A percentile compares a stretch with the other conserved stretches of the same genome.
These are phyloP conservation scores for Athalia rosae DNA, from an alignment of 2,888 invertebrate species.

Conservation along the genomic window DNA sequence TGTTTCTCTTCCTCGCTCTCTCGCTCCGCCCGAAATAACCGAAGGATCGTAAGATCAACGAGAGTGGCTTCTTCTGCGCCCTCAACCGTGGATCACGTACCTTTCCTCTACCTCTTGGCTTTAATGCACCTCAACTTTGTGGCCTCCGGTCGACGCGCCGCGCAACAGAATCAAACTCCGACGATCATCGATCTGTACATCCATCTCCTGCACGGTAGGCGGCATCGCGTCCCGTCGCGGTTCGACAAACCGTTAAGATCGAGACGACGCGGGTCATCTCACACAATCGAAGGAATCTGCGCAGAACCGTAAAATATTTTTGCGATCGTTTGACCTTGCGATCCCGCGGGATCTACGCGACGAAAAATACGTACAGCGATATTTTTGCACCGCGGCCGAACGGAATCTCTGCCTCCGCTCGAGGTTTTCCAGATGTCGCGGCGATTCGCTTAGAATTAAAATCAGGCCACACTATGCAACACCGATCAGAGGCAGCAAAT, in stretches of 20 bases:
- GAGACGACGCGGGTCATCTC: too few relatives aligned
- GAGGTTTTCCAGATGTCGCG: too few relatives aligned
- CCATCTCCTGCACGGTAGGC: neutral
- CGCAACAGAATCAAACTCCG: neutral
- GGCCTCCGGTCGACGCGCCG: conserved; percentile 41
- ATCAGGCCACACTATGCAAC: neutral
- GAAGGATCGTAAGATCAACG: conserved; percentile 46
- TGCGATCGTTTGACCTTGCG: too few relatives aligned
- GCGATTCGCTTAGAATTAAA: too few relatives aligned
- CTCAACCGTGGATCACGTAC: conserved; percentile 68
- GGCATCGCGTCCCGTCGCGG: conserved; percentile 11
- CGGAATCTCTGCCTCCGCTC: too few relatives aligned
- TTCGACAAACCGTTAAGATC: conserved; percentile 37
- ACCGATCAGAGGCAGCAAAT: neutral
- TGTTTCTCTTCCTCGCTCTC: neutral
- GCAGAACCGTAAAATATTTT: too few relatives aligned
- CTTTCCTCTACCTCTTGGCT: conserved; percentile 50
- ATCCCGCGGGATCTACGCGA: too few relatives aligned
- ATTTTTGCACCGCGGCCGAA: too few relatives aligned
- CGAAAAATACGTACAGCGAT: too few relatives aligned
- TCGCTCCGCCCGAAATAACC: conserved; percentile 34
- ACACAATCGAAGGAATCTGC: too few relatives aligned
- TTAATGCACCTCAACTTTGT: too few relatives aligned
- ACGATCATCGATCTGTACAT: conserved; percentile 2
- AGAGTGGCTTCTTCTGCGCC: conserved; percentile 59